A percentile compares a stretch with the other conserved stretches of the same genome.
Evolutionary conservation across 2,113 vertebrate species (phyloP).

Genomic region (Tachysurus vachellii): DNA sequence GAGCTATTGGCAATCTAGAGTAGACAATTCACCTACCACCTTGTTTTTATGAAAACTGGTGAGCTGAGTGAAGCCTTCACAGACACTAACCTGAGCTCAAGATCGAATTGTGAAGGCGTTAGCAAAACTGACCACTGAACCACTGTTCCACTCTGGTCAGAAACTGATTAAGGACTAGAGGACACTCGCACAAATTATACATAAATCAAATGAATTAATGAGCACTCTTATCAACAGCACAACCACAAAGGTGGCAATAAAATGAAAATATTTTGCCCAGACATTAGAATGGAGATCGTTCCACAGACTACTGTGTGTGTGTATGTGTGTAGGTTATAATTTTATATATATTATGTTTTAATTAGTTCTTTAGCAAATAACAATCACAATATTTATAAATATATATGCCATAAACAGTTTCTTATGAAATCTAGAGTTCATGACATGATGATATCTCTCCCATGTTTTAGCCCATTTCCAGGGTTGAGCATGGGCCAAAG

Average conservation of each 20-base stretch:
- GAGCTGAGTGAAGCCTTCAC: neutral
- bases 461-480: slow-evolving; percentile 17
- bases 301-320: too few relatives aligned
- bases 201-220: neutral
- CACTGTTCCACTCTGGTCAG: neutral
- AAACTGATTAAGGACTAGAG: neutral
- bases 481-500: slow-evolving; percentile 21
- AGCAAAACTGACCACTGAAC: too few relatives aligned
- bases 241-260: too few relatives aligned
- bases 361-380: neutral
- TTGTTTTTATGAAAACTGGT: neutral
- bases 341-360: neutral
- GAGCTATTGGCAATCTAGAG: neutral
- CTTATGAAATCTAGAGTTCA: neutral
- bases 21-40: neutral
- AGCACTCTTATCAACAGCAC: neutral
- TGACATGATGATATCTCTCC: slow-evolving; percentile 24
- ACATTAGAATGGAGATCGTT: too few relatives aligned
- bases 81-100: neutral
- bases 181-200: neutral
- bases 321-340: too few relatives aligned
- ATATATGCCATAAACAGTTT: neutral
- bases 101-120: neutral
- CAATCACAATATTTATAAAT: neutral
- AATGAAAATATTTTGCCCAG: too few relatives aligned